Evolutionary conservation across 2,797 vertebrate species (phyloP), one percentile per base, ranked within the genome.

Genomic region (Sebastes minor): DNA sequence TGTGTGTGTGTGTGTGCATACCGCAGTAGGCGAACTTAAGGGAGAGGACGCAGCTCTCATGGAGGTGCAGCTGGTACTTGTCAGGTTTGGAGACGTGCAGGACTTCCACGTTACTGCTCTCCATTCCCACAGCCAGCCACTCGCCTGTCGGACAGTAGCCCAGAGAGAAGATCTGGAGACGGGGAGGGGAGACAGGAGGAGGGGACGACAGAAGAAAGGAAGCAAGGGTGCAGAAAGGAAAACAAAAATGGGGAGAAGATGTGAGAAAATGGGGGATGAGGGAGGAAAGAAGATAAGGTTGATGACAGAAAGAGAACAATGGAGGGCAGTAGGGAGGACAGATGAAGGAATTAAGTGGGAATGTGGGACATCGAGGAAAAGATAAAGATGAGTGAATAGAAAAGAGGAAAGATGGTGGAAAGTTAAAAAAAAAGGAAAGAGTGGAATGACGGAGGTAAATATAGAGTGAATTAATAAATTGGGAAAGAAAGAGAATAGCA

Each of bases 41-140:
- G 0, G 95, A 95, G 46, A 95, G 95, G 52, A 95, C 95, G 10
- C 95, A 95, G 92, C 95, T 95, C 85, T 95, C 95, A n/a, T 95
- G 95, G 16, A 95, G 94, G 92, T 95, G 94, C 90, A 95, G 94
- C 94, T 95, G 95, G 83, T 95, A 95, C 59, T 95, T 95, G 94
- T 95, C 95, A 4, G 94, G 94, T 80, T 95, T 95, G 81, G 93
- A 95, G 79, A 95, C 94, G 18, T 95, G 95, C 25, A 95, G 90
- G 8, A 95, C 93, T 85, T 95, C 94, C 62, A 95, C 94, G 20
- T 95, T 95, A 61, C 95, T 95, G 94, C 94, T 95, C 90, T 95
- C 95, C 94, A 95, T 95, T 11, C 94, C 94, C 63, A 95, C 94
- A 2, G 93, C 94, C 71, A 95, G 25, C 90, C 46, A 49, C 46